Evolutionary conservation across 2,113 vertebrate species (phyloP).

Genomic region (Lanius collurio): DNA sequence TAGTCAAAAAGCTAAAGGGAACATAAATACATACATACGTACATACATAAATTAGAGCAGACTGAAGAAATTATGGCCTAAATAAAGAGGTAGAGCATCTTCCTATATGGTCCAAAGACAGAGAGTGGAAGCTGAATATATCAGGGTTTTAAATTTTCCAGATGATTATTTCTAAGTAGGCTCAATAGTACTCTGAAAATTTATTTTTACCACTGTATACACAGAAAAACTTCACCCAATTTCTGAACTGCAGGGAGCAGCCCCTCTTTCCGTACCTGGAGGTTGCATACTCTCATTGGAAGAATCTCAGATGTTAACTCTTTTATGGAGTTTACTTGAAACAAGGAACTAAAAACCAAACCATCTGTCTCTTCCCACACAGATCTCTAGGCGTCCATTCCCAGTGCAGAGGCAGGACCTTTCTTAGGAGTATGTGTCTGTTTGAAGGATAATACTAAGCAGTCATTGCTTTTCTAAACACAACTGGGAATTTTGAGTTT

Average conservation of each 20-base stretch:
- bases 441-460: not conserved
- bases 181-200: not conserved
- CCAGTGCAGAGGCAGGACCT: not conserved
- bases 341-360: not conserved
- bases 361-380: not conserved
- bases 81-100: not conserved
- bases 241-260: not conserved
- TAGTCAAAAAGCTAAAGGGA: not conserved
- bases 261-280: not conserved
- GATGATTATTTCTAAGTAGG: not conserved
- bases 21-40: not conserved
- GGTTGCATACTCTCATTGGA: not conserved
- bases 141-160: not conserved
- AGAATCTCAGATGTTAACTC: not conserved
- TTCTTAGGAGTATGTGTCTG: not conserved
- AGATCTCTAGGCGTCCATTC: not conserved
- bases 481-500: not conserved
- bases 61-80: not conserved
- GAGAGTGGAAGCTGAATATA: not conserved
- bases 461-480: not conserved
- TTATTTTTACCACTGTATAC: not conserved
- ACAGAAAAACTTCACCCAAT: not conserved
- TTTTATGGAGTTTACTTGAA: not conserved
- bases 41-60: not conserved
- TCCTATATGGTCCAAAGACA: not conserved